Conservation (phyloP, 2,113 vertebrate genomes). For the Ifrita kowaldi region DNA sequence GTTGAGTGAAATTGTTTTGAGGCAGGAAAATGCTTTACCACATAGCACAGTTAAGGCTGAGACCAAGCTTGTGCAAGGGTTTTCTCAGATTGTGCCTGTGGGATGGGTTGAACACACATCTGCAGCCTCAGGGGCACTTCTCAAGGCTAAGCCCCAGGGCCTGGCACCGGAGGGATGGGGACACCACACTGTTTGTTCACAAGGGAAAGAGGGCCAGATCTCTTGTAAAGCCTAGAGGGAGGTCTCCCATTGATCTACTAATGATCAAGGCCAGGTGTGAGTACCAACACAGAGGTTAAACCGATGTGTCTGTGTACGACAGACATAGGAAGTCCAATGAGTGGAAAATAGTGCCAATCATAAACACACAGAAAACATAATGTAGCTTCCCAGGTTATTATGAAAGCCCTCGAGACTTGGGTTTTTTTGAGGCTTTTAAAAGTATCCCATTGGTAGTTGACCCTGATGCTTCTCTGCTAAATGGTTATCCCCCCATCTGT, state of each 20-base stretch:
- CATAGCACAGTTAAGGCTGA: background rate
- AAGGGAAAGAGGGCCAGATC: background rate
- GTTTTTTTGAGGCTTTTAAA: background rate
- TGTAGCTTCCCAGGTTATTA: background rate
- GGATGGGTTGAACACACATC: background rate
- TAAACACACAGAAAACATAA: background rate
- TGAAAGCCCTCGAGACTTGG: background rate
- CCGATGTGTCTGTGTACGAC: background rate
- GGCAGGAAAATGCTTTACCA: background rate
- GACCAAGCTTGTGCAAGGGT: background rate
- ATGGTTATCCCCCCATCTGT: background rate
- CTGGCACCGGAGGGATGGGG: background rate
- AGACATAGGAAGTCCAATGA: background rate
- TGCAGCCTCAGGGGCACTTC: background rate
- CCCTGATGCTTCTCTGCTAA: background rate
- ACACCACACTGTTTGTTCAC: background rate
- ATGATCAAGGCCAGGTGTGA: background rate
- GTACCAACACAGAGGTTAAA: background rate
- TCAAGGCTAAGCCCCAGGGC: background rate
- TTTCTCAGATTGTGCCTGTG: background rate
- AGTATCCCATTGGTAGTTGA: background rate
- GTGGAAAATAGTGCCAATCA: background rate
- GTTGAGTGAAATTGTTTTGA: background rate
- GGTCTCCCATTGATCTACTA: background rate
- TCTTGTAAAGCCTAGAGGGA: background rate